Evolutionary conservation across 2,888 invertebrate genomes (phyloP).

Genomic region (Sarcophaga subvicina): DNA sequence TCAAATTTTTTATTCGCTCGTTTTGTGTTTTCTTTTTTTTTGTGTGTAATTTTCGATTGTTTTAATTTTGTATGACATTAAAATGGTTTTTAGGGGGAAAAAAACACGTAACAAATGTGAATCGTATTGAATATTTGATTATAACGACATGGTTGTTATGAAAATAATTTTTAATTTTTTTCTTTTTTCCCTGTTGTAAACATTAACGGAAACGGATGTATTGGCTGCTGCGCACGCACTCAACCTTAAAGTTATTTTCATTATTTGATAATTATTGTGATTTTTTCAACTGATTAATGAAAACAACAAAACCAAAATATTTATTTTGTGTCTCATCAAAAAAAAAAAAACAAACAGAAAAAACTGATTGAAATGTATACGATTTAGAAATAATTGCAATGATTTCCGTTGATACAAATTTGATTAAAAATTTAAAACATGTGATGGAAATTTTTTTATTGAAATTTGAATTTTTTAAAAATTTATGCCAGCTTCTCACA

Average conservation of each 20-base stretch:
- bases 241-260: conserved; percentile 70
- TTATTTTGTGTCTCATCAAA: background rate
- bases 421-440: too few relatives aligned
- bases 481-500: too few relatives aligned
- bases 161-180: background rate
- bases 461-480: too few relatives aligned
- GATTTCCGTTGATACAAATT: background rate
- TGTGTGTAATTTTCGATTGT: background rate
- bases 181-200: background rate
- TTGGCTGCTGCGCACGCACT: conserved; percentile 79
- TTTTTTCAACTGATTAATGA: conserved; percentile 11
- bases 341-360: too few relatives aligned
- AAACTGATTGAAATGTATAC: background rate
- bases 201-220: conserved; percentile 79
- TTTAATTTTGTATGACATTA: conserved; percentile 36
- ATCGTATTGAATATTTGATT: background rate
- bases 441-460: too few relatives aligned
- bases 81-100: background rate
- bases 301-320: background rate
- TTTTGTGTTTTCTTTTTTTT: conserved; percentile 23
- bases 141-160: conserved; percentile 16
- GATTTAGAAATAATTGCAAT: background rate
- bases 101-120: background rate
- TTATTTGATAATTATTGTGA: conserved; percentile 27
- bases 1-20: conserved; percentile 8